Conservation (phyloP, 2,113 vertebrate species). For the Bathybates hornii region DNA sequence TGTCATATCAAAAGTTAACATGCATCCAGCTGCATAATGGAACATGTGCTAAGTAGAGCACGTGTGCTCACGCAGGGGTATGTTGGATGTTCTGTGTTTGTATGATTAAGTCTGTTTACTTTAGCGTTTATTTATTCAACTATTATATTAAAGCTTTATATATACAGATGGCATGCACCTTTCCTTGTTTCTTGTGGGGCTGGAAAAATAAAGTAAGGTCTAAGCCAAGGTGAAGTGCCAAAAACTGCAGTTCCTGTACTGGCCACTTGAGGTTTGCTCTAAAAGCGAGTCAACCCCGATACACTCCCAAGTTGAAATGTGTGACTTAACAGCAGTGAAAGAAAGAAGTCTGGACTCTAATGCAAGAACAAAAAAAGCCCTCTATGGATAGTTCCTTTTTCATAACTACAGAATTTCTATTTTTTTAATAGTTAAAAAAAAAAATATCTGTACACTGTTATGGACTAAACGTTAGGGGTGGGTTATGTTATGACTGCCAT, state of each 20-base stretch:
- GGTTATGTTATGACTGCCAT: neutral
- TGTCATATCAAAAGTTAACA: neutral
- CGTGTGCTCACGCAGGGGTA: neutral
- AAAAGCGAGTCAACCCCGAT: neutral
- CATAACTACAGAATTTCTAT: neutral
- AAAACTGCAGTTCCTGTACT: neutral
- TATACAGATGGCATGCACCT: neutral
- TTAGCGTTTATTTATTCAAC: neutral
- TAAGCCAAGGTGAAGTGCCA: neutral
- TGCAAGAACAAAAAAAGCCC: fast-evolving
- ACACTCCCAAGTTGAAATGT: neutral
- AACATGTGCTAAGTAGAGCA: neutral
- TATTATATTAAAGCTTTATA: neutral
- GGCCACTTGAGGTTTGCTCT: neutral
- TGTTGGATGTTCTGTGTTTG: neutral
- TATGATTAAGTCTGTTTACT: neutral
- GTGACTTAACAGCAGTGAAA: fast-evolving
- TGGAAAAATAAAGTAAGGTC: neutral
- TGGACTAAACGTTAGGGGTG: neutral
- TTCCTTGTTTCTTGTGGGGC: neutral
- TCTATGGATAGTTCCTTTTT: neutral
- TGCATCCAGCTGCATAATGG: neutral
- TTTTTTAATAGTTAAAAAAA: neutral
- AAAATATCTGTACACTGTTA: neutral
- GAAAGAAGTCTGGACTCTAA: neutral